A percentile compares a stretch with the other conserved stretches of the same genome.
Conservation (phyloP, 2,888 invertebrate genomes). For the Myopa tessellatipennis region DNA sequence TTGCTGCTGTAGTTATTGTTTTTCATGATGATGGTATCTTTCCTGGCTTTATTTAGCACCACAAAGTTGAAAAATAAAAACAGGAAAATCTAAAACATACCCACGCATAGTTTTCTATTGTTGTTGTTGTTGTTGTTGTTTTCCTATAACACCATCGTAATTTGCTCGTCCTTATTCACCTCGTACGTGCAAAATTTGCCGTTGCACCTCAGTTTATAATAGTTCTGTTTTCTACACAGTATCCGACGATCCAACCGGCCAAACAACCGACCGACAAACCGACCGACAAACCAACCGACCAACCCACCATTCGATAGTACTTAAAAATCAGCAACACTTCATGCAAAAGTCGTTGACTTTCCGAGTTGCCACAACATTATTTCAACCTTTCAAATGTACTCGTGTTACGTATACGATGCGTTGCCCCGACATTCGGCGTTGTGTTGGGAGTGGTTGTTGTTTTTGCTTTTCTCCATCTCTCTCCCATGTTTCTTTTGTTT, state of each 20-base stretch:
- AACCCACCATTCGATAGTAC: slow-evolving; percentile 2
- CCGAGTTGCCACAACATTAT: slow-evolving; percentile 1
- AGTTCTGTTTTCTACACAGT: neutral
- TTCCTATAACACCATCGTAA: neutral
- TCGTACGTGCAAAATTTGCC: neutral
- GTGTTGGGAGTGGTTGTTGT: neutral
- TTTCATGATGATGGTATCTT: neutral
- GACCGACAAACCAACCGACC: neutral
- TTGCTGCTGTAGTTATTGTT: too few species aligned
- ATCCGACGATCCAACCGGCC: too few species aligned
- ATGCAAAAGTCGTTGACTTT: slow-evolving; percentile 21
- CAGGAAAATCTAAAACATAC: neutral
- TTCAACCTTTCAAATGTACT: neutral
- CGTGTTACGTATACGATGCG: slow-evolving; percentile 7
- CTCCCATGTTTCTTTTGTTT: neutral
- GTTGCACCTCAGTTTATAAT: neutral
- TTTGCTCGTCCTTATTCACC: neutral
- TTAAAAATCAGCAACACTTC: slow-evolving; percentile 43
- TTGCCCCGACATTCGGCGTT: neutral
- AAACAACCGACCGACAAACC: too few species aligned
- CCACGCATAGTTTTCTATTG: neutral
- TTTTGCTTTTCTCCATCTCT: too few species aligned
- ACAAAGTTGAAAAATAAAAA: neutral
- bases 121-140: slow-evolving; percentile 14
- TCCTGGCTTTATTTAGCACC: neutral